Evolutionary conservation across 2,797 vertebrate genomes (phyloP), one percentile per base, ranked within the genome.

Genomic region (Sternarchorhynchus goeldii): DNA sequence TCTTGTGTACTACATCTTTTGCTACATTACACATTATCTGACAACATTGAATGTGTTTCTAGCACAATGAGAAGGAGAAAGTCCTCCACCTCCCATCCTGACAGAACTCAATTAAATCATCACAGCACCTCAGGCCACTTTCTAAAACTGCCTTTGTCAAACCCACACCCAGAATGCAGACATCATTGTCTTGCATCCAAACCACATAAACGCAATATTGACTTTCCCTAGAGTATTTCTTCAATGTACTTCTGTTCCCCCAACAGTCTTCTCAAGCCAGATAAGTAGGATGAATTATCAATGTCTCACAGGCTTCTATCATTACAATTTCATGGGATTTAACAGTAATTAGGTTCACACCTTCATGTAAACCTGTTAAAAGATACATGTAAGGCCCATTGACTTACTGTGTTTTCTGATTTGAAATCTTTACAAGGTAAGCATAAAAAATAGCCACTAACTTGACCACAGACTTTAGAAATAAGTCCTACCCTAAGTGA

Each of bases 401-500:
- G 53, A 57, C 62, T 56, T 67, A 55, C 4, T 39, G 25, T 25
- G 21, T 63, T 41, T 29, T 63, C 18, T 53, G 6, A 25, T 45
- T 29, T 7, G 10, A 64, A 16, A 66, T 65, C 60, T 55, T n/a
- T 56, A 75, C 36, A 31, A 75, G 20, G 17, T 20, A 21, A 50
- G 59, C 64, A 58, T 58, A 73, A 73, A 31, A 59, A 58, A 65
- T 64, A 63, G 5, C 45, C 71, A 25, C 53, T 59, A 70, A 70
- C 66, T 67, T 50, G 75, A 66, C 64, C 58, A 57, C 59, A 75
- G 41, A 50, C 29, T 45, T 31, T 53, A 14, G 50, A 79, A 78
- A 73, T 77, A 81, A 72, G 65, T 74, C 82, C 75, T 85, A 78
- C 76, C 82, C 80, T 76, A 65, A 68, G 80, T 82, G 68, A 75